Percentiles rank a stretch among this genome's conserved stretches.
Evolutionary conservation across 2,113 vertebrate species (phyloP).

Genomic region (Perca fluviatilis): DNA sequence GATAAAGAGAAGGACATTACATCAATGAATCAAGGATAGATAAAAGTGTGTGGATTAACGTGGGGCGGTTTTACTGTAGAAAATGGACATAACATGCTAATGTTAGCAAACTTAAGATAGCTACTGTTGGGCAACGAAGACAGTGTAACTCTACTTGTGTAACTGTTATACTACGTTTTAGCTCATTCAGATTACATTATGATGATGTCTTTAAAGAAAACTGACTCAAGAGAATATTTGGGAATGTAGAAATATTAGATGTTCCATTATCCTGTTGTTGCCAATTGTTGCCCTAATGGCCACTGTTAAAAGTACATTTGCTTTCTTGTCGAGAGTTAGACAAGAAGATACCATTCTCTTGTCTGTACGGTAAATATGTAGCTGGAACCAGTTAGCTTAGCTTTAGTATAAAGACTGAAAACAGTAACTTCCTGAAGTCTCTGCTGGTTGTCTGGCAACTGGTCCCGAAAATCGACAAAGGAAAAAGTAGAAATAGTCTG

Average conservation of each 20-base stretch:
- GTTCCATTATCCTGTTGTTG: background rate
- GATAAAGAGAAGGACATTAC: background rate
- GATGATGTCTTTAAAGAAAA: background rate
- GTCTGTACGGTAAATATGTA: background rate
- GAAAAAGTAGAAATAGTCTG: too few species aligned
- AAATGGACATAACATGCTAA: background rate
- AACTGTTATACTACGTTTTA: background rate
- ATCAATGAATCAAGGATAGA: background rate
- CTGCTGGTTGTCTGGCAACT: background rate
- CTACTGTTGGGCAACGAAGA: background rate
- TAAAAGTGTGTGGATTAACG: background rate
- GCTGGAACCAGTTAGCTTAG: background rate
- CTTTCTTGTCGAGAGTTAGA: background rate
- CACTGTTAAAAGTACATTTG: background rate
- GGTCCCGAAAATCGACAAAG: background rate
- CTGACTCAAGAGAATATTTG: background rate
- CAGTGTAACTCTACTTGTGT: background rate
- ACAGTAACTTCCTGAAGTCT: too few species aligned
- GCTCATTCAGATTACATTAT: background rate
- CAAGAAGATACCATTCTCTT: background rate
- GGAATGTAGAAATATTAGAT: background rate
- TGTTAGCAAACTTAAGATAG: background rate
- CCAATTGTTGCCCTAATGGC: background rate
- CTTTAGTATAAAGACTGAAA: slow-evolving; percentile 6
- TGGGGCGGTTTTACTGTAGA: background rate